Evolutionary conservation across 2,113 vertebrate genomes (phyloP), one percentile per base, ranked within the genome.

Genomic region (Ovis canadensis): DNA sequence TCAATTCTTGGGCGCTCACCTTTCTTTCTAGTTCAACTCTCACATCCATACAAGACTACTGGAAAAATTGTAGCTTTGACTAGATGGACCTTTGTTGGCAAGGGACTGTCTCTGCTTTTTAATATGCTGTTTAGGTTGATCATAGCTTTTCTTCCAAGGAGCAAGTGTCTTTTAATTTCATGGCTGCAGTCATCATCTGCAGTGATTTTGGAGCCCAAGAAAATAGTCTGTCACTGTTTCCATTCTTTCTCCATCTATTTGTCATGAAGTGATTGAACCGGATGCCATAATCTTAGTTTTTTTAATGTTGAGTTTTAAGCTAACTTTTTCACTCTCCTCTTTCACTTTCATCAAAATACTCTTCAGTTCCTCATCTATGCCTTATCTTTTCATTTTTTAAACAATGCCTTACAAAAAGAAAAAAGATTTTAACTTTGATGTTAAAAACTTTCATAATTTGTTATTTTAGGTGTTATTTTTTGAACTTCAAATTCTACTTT

Each of bases 211-310:
- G 64, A 71, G n/a, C 17, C n/a, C n/a, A 5, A 21, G 4, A 36
- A 71, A 71, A 71, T 36, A 71, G 64, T 71, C 4, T 71, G 19
- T 23, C n/a, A 71, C 17, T 36, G 2, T 71, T 71, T 36, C 64
- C 17, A 71, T 71, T 71, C n/a, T 36, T 71, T 71, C 64, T 36
- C 19, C 19, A 11, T 71, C 33, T 67, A 36, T 67, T 67, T 67
- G 64, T 17, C 33, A 21, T 36, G 33, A 71, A 71, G 64, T 36
- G 19, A 36, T 71, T 21, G 17, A 17, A 71, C n/a, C 0, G 0
- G n/a, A 71, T 36, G 64, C n/a, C 64, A 21, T 21, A 9, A 36
- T 71, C n/a, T 71, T 71, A 71, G n/a, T 71, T 71, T 71, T 71
- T 36, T 71, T 36, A 71, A 21, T 71, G 19, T 23, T 71, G 64